Base-by-base conservation (phyloP, 2,888 invertebrate species). In the Chelonus formosanus region DNA sequence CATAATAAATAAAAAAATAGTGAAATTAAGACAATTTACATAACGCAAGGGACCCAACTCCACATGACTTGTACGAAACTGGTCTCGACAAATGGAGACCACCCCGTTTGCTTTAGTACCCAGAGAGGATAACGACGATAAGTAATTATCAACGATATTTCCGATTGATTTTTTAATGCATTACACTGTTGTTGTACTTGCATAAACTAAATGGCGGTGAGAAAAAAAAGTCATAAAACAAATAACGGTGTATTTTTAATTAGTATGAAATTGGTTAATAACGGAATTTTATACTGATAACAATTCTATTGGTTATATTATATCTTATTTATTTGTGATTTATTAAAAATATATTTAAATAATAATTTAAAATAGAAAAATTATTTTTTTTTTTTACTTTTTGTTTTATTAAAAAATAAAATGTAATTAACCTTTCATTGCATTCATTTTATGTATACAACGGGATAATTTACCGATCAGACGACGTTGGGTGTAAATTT, bases 401-500 rank as follows among this genome's bases (percentile, higher is more conserved):
- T n/a, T n/a, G n/a, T n/a, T 44, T 32, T 53, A 8, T 43, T 54
- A 32, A 43, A 35, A 43, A 7, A 40, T 34, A 36, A 34, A 45
- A 62, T 40, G 35, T 47, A 63, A 63, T 54, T 45, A 63, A 55
- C 48, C 55, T 63, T 47, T 55, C 62, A 54, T 62, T 54, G 54
- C 60, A 60, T 48, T 48, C 47, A 34, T 45, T 34, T 34, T 10
- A 34, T 48, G 50, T 47, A 32, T 32, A 32, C 58, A 32, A 20
- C 35, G 3, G 43, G 52, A 69, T 70, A 67, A 70, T 70, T 70
- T 70, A 72, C 70, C 67, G 72, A 72, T 70, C 70, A 67, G 70
- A 72, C 72, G 65, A 65, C 66, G 66, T 59, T n/a, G 65, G 67
- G 59, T 72, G 69, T 72, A 70, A 70, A 70, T 72, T 70, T 70